Base-by-base conservation (phyloP, 2,888 invertebrate genomes). In the Amphipyra tragopoginis region DNA sequence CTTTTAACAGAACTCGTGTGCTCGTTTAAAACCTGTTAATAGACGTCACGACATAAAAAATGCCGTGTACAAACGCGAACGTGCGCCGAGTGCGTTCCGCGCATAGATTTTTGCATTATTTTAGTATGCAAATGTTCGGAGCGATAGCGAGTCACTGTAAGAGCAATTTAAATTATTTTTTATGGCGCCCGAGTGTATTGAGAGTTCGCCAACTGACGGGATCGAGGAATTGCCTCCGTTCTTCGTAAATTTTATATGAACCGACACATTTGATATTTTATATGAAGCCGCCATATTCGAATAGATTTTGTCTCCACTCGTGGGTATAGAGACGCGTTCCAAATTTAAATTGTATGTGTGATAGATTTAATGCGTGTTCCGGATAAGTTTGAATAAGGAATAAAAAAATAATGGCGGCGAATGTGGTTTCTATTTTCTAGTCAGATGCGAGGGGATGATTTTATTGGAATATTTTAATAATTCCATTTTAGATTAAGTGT, bases 81-180 rank as follows among this genome's bases (percentile, higher is more conserved):
- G 82, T 75, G 78, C 84, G 38, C 81, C 72, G 79, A 80, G 79
- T 90, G 90, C 88, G 90, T 90, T 86, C 90, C 90, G 89, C 91
- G 89, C 92, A 93, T 93, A 93, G 94, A 93, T 93, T 94, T 93
- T 91, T 94, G 94, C 95, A 95, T 95, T 93, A 95, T 92, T 95
- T 94, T 91, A 92, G 90, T 93, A 95, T 95, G 95, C 95, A 95
- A 95, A 95, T 95, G 91, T 86, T 86, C 88, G 84, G 54, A 83
- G 82, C 90, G 93, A 93, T 93, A 93, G 87, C 93, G 90, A 90
- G 91, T 89, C 91, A 93, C 89, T 91, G 91, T 92, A 92, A 92
- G 93, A 93, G 93, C 95, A 93, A 95, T 95, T 95, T 94, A 93
- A 95, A 95, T 95, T 95, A 95, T 95, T 95, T 95, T 95, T 95